These are phyloP conservation scores for Polylopha cassiicola DNA, from an alignment of 2,888 invertebrate genomes.

Conservation along the genomic window DNA sequence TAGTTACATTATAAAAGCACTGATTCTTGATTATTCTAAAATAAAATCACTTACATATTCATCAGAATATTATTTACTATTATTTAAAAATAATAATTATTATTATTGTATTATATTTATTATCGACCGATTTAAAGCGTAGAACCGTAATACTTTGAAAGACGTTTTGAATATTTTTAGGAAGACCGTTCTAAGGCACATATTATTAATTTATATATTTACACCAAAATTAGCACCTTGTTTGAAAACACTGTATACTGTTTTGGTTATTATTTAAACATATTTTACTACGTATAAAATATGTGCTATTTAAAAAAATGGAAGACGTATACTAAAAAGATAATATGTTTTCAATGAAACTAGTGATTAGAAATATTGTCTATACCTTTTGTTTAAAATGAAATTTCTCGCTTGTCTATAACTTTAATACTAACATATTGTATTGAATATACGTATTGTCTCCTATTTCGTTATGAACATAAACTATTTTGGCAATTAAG, in stretches of 20 bases:
- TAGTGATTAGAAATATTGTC: conserved; percentile 1
- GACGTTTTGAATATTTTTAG: conserved; percentile 40
- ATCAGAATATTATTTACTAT: conserved; percentile 20
- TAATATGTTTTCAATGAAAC: conserved; percentile 8
- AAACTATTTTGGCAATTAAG: conserved; percentile 75
- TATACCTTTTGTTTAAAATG: conserved; percentile 10
- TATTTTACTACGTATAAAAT: conserved; percentile 2
- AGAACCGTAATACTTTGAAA: conserved; percentile 68
- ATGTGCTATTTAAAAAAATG: too few species aligned
- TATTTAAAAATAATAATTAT: conserved; percentile 20
- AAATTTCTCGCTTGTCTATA: conserved; percentile 20
- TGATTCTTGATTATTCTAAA: conserved; percentile 31
- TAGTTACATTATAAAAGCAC: conserved; percentile 45
- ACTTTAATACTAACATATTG: conserved; percentile 21
- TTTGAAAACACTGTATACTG: too few species aligned
- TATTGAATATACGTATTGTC: conserved; percentile 24
- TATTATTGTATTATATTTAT: conserved; percentile 37
- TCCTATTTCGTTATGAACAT: conserved; percentile 32
- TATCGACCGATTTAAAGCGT: conserved; percentile 68
- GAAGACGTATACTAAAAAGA: not conserved
- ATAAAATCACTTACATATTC: conserved; percentile 39
- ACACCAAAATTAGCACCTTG: conserved; percentile 52
- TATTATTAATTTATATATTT: conserved; percentile 28
- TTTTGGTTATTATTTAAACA: too few species aligned
- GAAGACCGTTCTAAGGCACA: conserved; percentile 66